Evolutionary conservation across 2,113 vertebrate species (phyloP).

Genomic region (Ammospiza nelsoni): DNA sequence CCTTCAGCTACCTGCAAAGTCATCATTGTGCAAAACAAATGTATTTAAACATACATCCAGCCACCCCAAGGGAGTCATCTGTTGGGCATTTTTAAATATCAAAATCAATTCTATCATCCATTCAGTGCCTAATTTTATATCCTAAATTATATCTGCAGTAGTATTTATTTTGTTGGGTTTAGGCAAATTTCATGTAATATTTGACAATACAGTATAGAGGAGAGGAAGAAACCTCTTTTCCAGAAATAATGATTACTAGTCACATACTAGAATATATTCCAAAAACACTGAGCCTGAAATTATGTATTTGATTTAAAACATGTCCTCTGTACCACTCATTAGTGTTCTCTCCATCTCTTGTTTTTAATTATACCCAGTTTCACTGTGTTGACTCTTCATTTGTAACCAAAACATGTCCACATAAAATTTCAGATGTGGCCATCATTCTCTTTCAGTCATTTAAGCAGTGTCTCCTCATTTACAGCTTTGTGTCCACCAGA

Average conservation of each 20-base stretch:
- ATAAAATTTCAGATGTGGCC: neutral
- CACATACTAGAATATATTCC: neutral
- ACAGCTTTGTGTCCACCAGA: neutral
- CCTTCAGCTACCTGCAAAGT: neutral
- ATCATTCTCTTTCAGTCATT: neutral
- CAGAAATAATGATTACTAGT: neutral
- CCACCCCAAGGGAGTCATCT: neutral
- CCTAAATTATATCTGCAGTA: neutral
- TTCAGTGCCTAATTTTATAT: neutral
- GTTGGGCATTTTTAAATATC: neutral
- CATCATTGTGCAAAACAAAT: neutral
- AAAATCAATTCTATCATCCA: neutral
- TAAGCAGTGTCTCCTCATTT: neutral
- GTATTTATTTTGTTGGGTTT: neutral
- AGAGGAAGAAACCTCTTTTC: neutral
- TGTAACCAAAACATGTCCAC: neutral
- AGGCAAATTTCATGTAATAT: neutral
- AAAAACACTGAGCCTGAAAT: neutral
- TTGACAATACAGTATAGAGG: neutral
- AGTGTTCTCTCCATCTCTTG: neutral
- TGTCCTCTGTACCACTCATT: neutral
- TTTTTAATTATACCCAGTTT: neutral
- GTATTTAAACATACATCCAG: neutral
- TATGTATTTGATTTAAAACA: neutral
- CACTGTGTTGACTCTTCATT: neutral